Percentiles rank a stretch among this genome's conserved stretches.
phyloP scores from a whole-genome alignment of 2,888 invertebrate species.

The Archips crataeganus region DNA sequence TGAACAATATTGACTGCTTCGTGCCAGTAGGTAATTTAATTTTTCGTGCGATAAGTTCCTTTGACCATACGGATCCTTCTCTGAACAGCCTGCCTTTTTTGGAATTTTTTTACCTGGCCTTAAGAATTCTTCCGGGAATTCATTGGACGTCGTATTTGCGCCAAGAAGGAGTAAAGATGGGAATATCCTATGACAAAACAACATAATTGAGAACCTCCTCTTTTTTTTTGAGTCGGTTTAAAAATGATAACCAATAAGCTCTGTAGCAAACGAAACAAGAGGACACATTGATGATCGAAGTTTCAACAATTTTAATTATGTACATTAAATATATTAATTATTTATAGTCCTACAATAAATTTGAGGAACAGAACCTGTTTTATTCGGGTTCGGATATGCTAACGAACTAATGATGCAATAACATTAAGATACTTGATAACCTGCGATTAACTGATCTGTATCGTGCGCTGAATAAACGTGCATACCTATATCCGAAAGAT shows the following conservation, averaged over 20 bases:
- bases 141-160: slow-evolving; percentile 18
- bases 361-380: neutral
- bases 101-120: slow-evolving; percentile 39
- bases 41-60: slow-evolving; percentile 5
- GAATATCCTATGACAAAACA: slow-evolving; percentile 28
- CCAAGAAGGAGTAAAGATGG: slow-evolving; percentile 22
- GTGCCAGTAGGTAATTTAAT: neutral
- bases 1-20: no score
- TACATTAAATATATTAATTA: slow-evolving; percentile 8
- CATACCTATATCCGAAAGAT: slow-evolving; percentile 1
- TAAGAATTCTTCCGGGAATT: slow-evolving; percentile 40
- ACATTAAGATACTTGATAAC: neutral
- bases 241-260: neutral
- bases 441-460: neutral
- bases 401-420: neutral
- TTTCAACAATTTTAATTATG: neutral
- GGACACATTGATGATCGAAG: slow-evolving; percentile 16
- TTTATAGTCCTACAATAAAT: neutral
- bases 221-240: no score
- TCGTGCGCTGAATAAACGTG: neutral
- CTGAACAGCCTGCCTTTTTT: slow-evolving; percentile 21
- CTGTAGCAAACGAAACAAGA: slow-evolving; percentile 1
- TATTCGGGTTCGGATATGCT: neutral
- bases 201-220: no score
- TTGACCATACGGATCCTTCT: slow-evolving; percentile 12